phyloP scores from a whole-genome alignment of 1,140 invertebrate genomes.

The Copidosoma floridanum region DNA sequence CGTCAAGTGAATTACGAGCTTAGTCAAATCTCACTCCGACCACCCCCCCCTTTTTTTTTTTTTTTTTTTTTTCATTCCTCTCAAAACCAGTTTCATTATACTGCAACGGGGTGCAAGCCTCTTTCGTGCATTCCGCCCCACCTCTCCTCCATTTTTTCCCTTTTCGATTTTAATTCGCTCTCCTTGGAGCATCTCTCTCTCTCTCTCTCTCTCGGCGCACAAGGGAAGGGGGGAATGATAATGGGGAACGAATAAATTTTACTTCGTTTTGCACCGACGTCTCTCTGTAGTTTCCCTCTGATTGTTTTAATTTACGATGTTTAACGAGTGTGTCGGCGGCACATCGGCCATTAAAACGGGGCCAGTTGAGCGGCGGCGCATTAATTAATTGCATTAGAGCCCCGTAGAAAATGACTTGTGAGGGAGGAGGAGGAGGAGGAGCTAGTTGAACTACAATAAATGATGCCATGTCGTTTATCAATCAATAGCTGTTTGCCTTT shows the following conservation, averaged over 20 bases:
- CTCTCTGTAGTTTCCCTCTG: no score
- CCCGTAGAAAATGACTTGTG: not conserved
- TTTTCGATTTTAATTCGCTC: not conserved
- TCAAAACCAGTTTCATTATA: not conserved
- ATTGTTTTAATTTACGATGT: not conserved
- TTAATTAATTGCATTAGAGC: not conserved
- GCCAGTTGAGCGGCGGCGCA: not conserved
- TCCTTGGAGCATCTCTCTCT: no score
- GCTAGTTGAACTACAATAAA: no score
- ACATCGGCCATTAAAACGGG: not conserved
- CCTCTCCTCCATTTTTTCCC: not conserved
- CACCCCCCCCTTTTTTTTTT: not conserved
- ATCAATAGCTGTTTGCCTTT: not conserved
- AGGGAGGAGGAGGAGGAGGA: no score
- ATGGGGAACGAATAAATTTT: no score
- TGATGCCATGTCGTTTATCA: not conserved
- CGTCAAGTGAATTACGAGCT: constrained; percentile 2
- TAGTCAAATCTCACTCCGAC: not conserved
- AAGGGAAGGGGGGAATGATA: no score
- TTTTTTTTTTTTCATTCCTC: not conserved
- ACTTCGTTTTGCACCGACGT: no score
- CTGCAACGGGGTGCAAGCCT: no score
- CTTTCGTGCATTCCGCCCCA: not conserved
- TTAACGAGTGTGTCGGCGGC: not conserved
- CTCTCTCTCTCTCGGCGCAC: no score